These are phyloP conservation scores for Nymphalis c-album DNA, from an alignment of 2,888 invertebrate species.

Conservation along the genomic window DNA sequence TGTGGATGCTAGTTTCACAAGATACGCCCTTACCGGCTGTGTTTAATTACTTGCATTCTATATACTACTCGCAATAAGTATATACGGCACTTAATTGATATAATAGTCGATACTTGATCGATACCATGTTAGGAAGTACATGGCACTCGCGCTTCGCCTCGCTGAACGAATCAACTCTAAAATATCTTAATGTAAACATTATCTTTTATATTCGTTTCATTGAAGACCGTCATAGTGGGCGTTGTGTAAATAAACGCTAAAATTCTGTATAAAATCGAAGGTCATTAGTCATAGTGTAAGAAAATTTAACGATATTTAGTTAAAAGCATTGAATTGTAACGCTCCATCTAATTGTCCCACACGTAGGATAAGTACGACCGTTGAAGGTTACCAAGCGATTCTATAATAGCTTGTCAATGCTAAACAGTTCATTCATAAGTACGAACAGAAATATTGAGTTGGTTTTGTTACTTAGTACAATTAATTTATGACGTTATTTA, in stretches of 20 bases:
- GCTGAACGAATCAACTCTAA: too few relatives aligned
- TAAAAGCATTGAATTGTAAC: conserved; percentile 9
- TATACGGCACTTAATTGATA: neutral
- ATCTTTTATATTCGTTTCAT: too few relatives aligned
- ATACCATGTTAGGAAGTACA: too few relatives aligned
- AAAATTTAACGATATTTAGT: conserved; percentile 24
- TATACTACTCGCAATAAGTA: neutral
- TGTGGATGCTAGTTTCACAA: conserved; percentile 31
- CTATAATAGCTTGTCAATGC: conserved; percentile 49
- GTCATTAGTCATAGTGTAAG: conserved; percentile 17
- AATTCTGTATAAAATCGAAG: conserved; percentile 13
- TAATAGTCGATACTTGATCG: too few relatives aligned
- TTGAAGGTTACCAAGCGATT: conserved; percentile 34
- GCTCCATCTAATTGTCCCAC: conserved; percentile 13
- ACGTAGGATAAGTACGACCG: conserved; percentile 9
- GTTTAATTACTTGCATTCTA: conserved; percentile 33
- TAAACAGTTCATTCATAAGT: conserved; percentile 59
- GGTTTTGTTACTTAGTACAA: neutral
- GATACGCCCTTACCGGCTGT: conserved; percentile 47
- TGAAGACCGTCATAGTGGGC: too few relatives aligned
- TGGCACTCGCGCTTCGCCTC: too few relatives aligned
- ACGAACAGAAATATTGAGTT: neutral
- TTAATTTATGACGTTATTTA: too few relatives aligned
- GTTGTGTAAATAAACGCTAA: neutral
- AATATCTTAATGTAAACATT: too few relatives aligned